These are phyloP conservation scores for Philypnodon macrostomus DNA, from an alignment of 2,797 vertebrate genomes.

Conservation along the genomic window DNA sequence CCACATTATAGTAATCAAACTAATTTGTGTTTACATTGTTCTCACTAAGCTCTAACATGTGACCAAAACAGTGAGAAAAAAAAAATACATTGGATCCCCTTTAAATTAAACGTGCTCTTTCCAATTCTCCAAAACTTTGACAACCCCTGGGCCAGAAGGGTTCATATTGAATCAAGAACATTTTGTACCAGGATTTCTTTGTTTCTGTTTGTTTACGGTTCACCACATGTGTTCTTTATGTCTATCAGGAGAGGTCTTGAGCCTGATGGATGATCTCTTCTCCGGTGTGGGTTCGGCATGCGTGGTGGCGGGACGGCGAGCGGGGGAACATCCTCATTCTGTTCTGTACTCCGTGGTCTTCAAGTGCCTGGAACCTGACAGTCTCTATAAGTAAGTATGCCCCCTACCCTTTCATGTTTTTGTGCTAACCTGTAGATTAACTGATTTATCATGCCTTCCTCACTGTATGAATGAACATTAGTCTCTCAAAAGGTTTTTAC, in stretches of 20 bases:
- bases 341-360: slow-evolving; percentile 93
- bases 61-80: too few species aligned
- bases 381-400: slow-evolving; percentile 94
- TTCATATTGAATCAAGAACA: slow-evolving; percentile 28
- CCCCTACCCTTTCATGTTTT: slow-evolving; percentile 9
- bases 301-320: slow-evolving; percentile 88
- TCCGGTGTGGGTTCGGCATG: slow-evolving; percentile 93
- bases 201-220: slow-evolving; percentile 3
- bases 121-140: too few species aligned
- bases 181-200: slow-evolving; percentile 7
- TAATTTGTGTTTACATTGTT: too few species aligned
- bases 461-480: slow-evolving; percentile 22
- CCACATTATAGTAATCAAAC: too few species aligned
- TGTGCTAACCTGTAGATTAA: slow-evolving; percentile 11
- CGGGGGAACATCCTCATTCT: slow-evolving; percentile 83
- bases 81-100: too few species aligned
- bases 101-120: too few species aligned
- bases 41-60: too few species aligned
- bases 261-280: slow-evolving; percentile 93
- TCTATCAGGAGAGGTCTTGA: slow-evolving; percentile 89
- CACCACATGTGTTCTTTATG: slow-evolving; percentile 14
- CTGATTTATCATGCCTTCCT: slow-evolving; percentile 19
- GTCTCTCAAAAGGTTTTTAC: slow-evolving; percentile 4
- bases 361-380: slow-evolving; percentile 98
- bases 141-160: slow-evolving; percentile 38